Percentiles rank a stretch among this genome's conserved stretches.
phyloP scores from a whole-genome alignment of 2,888 invertebrate species.

The Megamerina dolium region DNA sequence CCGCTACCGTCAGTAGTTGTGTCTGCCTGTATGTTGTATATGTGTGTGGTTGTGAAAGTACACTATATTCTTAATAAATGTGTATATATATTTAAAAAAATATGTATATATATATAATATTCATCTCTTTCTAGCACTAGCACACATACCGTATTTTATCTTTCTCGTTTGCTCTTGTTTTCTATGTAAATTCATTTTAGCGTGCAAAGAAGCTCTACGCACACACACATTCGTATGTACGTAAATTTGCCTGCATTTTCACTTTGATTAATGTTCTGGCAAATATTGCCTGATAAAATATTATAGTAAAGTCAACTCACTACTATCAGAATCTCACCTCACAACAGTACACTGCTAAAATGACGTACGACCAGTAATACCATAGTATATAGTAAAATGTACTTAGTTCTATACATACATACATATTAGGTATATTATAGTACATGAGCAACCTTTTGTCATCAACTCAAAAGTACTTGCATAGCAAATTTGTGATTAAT shows the following conservation, averaged over 20 bases:
- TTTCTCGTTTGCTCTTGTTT: too few relatives aligned
- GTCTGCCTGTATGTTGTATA: not conserved
- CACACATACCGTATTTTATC: too few relatives aligned
- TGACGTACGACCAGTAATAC: not conserved
- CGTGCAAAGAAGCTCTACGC: too few relatives aligned
- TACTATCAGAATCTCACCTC: too few relatives aligned
- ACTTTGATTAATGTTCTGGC: conserved; percentile 28
- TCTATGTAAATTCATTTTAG: conserved; percentile 9
- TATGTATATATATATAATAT: too few relatives aligned
- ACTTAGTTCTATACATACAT: not conserved
- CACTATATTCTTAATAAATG: too few relatives aligned
- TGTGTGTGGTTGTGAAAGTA: too few relatives aligned
- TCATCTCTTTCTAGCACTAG: too few relatives aligned
- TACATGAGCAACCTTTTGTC: conserved; percentile 2
- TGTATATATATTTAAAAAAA: too few relatives aligned
- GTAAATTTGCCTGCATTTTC: conserved; percentile 27
- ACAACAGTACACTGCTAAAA: too few relatives aligned
- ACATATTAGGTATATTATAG: not conserved
- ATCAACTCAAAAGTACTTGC: conserved; percentile 7
- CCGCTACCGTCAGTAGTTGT: not conserved
- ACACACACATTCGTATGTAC: too few relatives aligned
- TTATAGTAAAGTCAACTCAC: conserved; percentile 3
- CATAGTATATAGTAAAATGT: not conserved
- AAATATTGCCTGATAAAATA: conserved; percentile 25
- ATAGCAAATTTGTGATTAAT: conserved; percentile 11